Evolutionary conservation across 2,888 invertebrate species (phyloP).

Genomic region (Scrobipalpa atriplicella): DNA sequence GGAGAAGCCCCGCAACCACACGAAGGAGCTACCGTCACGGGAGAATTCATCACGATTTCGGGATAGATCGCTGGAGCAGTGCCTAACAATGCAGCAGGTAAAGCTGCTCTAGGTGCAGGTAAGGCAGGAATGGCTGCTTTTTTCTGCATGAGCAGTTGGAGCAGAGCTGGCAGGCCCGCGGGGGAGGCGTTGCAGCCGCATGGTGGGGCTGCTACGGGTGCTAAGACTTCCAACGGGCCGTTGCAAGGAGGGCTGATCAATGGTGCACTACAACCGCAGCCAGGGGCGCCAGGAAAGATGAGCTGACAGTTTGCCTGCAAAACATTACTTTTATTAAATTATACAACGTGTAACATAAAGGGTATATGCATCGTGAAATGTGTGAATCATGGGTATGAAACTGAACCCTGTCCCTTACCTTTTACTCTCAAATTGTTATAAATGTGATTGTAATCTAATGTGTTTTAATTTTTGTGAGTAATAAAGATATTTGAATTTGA

Average conservation of each 20-base stretch:
- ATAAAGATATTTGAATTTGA: no score
- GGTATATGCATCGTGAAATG: no score
- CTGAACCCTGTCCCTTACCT: no score
- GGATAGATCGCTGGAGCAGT: background rate
- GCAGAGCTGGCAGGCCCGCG: background rate
- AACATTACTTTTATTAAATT: constrained; percentile 4
- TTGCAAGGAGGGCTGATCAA: constrained; percentile 19
- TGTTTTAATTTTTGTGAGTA: no score
- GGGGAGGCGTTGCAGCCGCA: background rate
- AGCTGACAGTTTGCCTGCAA: constrained; percentile 26
- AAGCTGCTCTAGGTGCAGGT: background rate
- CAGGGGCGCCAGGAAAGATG: constrained; percentile 2
- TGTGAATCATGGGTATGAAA: no score
- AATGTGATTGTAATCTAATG: no score
- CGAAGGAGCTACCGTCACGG: background rate
- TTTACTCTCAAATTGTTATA: no score
- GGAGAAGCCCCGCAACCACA: constrained; percentile 8
- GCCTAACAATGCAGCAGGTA: constrained; percentile 9
- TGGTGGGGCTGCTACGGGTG: background rate
- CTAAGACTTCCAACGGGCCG: constrained; percentile 3
- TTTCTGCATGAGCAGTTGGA: constrained; percentile 1
- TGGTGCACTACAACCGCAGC: constrained; percentile 11
- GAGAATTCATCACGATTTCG: constrained; percentile 3
- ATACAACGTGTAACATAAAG: no score
- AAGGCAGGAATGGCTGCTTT: background rate